These are phyloP conservation scores for Anguilla marmorata DNA, from an alignment of 2,797 vertebrate genomes.

Conservation along the genomic window DNA sequence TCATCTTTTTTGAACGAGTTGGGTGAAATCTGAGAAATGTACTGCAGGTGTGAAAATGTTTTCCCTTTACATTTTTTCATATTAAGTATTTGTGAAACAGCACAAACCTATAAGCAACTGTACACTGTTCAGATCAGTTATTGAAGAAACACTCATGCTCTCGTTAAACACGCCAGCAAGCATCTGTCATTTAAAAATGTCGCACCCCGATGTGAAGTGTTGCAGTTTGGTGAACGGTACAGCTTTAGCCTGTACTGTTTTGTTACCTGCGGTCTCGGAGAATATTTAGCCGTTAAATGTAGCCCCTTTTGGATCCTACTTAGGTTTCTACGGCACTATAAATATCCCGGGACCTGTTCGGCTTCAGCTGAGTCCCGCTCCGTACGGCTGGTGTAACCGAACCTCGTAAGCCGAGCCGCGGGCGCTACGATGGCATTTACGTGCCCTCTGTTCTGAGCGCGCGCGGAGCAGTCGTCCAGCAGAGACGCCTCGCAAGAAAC, in stretches of 20 bases:
- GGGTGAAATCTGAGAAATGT: background rate
- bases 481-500: background rate
- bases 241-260: background rate
- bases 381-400: slow-evolving; percentile 27
- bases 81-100: background rate
- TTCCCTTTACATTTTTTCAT: background rate
- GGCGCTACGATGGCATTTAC: slow-evolving; percentile 20
- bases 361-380: slow-evolving; percentile 23
- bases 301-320: slow-evolving; percentile 5
- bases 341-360: slow-evolving; percentile 24
- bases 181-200: background rate
- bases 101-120: background rate
- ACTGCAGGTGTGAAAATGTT: background rate
- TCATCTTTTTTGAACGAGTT: background rate
- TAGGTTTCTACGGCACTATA: slow-evolving; percentile 36
- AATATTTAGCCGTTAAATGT: background rate
- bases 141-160: background rate
- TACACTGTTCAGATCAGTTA: background rate
- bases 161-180: background rate
- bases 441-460: background rate
- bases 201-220: background rate
- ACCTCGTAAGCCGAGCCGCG: background rate
- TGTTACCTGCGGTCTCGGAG: background rate
- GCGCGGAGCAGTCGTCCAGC: background rate
- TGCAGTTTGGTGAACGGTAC: background rate